Conservation (phyloP, 2,888 invertebrate species). For the Rotaria sp. region DNA sequence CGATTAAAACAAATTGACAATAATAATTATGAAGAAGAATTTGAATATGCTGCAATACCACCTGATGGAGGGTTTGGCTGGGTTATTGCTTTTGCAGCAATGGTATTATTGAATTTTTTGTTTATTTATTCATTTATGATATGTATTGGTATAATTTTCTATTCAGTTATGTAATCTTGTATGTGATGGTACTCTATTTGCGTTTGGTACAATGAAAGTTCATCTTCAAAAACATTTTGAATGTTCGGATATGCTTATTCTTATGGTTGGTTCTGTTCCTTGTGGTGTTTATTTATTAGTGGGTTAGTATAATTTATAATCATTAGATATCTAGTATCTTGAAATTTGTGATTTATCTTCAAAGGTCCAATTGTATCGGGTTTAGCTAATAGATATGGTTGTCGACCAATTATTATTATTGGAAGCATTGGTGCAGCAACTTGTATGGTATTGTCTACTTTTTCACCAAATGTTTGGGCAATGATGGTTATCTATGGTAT, state of each 20-base stretch:
- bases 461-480: constrained; percentile 28
- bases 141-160: neutral
- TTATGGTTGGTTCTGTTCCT: constrained; percentile 12
- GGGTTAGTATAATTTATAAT: neutral
- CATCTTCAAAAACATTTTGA: neutral
- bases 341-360: neutral
- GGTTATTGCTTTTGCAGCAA: constrained; percentile 33
- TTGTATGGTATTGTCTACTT: constrained; percentile 26
- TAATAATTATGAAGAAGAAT: neutral
- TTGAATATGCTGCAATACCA: neutral
- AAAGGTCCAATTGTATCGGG: constrained; percentile 40
- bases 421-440: constrained; percentile 33
- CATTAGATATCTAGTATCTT: neutral
- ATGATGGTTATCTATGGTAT: constrained; percentile 40
- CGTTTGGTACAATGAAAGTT: constrained; percentile 33
- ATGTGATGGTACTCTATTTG: constrained; percentile 37
- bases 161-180: constrained; percentile 37
- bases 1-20: neutral
- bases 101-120: constrained; percentile 22
- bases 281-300: constrained; percentile 23
- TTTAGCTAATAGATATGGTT: constrained; percentile 38
- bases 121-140: neutral
- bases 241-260: neutral
- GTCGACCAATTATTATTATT: constrained; percentile 37
- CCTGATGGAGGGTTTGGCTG: constrained; percentile 41